Base-by-base conservation (phyloP, 1,140 invertebrate species). In the Saccostrea glomerata region DNA sequence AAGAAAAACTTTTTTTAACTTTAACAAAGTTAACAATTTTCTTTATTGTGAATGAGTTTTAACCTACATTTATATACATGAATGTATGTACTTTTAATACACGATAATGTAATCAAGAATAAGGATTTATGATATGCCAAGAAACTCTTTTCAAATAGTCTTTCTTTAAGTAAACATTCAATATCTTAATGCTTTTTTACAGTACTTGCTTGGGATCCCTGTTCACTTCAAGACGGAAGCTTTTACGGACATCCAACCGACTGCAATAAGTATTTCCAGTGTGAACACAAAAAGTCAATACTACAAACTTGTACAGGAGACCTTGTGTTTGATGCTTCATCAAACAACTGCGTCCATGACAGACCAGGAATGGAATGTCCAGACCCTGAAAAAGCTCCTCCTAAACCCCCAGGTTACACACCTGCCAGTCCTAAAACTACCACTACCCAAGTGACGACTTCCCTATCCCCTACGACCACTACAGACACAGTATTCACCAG, bases 261-360 rank as follows among this genome's bases (percentile, higher is more conserved):
- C 17, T 90, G 89, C 63, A 87, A 90, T 56, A 70, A 88, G 47
- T 90, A 90, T 86, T 90, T 90, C 63, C 89, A 90, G 36, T 90
- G 89, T 63, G 84, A 86, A 58, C 89, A 90, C 70, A 88, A 85
- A 13, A 56, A 56, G 20, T 90, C 89, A 0, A 36, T 86, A 47
- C 84, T 84, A 36, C 85, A 85, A 86, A 84, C 73, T 3, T 90
- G 89, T 84, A 82, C 86, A 1, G 89, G 89, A 13, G 87, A 88
- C 25, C 40, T 85, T 60, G 70, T 88, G 23, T 90, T 90, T 60
- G 89, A 90, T n/a, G 30, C 40, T 15, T 60, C 58, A n/a, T 87
- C 87, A 12, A 88, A 83, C n/a, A 86, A 87, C 12, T 90, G 89
- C 86, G 87, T 90, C 82, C 58, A 85, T 23, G 84, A 88, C 47